Evolutionary conservation across 2,113 vertebrate species (phyloP).

Genomic region (Noturus placidus): DNA sequence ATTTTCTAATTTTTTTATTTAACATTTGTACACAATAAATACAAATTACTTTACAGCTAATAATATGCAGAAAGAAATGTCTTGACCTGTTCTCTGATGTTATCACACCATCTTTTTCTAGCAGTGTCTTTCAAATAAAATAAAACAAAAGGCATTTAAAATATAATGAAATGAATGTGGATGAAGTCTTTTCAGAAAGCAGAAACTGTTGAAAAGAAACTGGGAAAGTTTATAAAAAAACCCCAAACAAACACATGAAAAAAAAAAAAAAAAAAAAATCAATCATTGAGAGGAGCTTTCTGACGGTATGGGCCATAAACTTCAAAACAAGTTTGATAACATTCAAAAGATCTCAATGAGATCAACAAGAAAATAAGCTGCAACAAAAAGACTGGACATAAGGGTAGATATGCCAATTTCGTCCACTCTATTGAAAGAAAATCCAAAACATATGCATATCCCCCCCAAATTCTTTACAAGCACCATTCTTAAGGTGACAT

Average conservation of each 20-base stretch:
- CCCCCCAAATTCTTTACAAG: slow-evolving; percentile 6
- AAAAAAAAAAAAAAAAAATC: slow-evolving; percentile 20
- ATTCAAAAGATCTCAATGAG: slow-evolving; percentile 81
- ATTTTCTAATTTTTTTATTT: slow-evolving; percentile 82
- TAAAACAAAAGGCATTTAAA: slow-evolving; percentile 75
- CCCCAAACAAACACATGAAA: no score
- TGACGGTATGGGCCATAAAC: slow-evolving; percentile 72
- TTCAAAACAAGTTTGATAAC: slow-evolving; percentile 91
- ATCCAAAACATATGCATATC: slow-evolving; percentile 18
- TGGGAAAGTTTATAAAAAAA: slow-evolving; percentile 4
- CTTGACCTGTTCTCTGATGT: slow-evolving; percentile 76
- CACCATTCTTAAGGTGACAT: slow-evolving; percentile 17
- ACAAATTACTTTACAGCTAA: slow-evolving; percentile 99
- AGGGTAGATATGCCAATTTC: slow-evolving; percentile 50
- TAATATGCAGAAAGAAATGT: slow-evolving; percentile 86
- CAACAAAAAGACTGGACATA: slow-evolving; percentile 37
- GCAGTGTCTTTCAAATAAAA: slow-evolving; percentile 84
- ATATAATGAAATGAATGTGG: slow-evolving; percentile 70
- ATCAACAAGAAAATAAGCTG: slow-evolving; percentile 74
- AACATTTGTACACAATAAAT: slow-evolving; percentile 99
- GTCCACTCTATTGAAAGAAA: slow-evolving; percentile 45
- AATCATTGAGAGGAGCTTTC: slow-evolving; percentile 42
- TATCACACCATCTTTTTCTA: slow-evolving; percentile 64
- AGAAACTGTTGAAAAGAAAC: slow-evolving; percentile 68
- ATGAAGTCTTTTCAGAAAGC: slow-evolving; percentile 49